Percentiles rank a stretch among this genome's conserved stretches.
Evolutionary conservation across 1,140 invertebrate genomes (phyloP).

Genomic region (Trichonephila inaurata): DNA sequence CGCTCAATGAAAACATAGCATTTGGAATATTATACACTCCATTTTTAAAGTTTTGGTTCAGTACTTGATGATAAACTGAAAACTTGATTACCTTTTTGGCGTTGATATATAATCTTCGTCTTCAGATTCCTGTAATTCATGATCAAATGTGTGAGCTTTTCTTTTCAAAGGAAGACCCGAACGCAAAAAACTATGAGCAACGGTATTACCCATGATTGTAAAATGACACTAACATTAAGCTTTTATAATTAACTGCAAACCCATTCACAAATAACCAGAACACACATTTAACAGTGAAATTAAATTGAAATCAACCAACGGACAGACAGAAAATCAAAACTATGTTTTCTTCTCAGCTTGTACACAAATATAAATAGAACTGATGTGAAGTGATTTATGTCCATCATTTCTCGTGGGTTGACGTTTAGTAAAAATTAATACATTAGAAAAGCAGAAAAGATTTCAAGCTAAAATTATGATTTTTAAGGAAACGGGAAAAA

Average conservation of each 20-base stretch:
- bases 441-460: too few relatives aligned
- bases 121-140: background rate
- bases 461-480: too few relatives aligned
- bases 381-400: too few relatives aligned
- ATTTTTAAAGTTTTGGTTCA: too few relatives aligned
- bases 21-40: too few relatives aligned
- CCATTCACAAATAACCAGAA: background rate
- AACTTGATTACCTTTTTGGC: conserved; percentile 19
- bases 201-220: conserved; percentile 59
- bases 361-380: background rate
- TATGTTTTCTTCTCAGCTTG: background rate
- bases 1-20: too few relatives aligned
- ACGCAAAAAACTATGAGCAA: conserved; percentile 59
- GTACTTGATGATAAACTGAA: too few relatives aligned
- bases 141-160: background rate
- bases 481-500: too few relatives aligned
- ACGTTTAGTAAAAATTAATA: too few relatives aligned
- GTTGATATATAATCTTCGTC: conserved; percentile 14
- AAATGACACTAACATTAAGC: background rate
- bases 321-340: background rate
- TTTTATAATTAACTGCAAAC: background rate
- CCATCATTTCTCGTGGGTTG: too few relatives aligned
- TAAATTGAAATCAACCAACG: conserved; percentile 32
- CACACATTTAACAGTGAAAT: background rate
- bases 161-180: conserved; percentile 48